phyloP scores from a whole-genome alignment of 2,888 invertebrate species.

The Marronus borbonicus region DNA sequence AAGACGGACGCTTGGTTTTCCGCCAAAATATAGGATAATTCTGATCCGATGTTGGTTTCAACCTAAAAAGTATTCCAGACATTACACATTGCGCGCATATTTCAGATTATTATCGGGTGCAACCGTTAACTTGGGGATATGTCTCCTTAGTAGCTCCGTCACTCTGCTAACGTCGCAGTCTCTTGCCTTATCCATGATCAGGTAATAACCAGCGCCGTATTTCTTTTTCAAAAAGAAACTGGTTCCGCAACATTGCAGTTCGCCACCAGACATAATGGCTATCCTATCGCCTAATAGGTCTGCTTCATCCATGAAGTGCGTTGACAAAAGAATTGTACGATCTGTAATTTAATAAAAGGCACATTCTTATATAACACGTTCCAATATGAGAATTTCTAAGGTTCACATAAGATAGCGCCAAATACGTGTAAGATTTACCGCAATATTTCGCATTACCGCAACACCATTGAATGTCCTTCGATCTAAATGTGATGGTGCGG shows the following conservation, averaged over 20 bases:
- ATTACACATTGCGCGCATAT: not conserved
- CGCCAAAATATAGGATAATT: constrained; percentile 80
- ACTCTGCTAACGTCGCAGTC: constrained; percentile 72
- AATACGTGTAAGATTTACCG: too few species aligned
- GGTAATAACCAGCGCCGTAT: constrained; percentile 90
- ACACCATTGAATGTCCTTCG: too few species aligned
- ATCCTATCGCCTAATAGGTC: constrained; percentile 90
- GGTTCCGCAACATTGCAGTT: constrained; percentile 85
- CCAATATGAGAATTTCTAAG: too few species aligned
- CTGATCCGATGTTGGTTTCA: constrained; percentile 83
- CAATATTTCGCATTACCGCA: too few species aligned
- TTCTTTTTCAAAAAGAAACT: constrained; percentile 87
- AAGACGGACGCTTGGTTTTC: constrained; percentile 77
- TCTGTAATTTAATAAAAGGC: not conserved
- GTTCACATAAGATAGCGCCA: too few species aligned
- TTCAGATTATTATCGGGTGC: not conserved
- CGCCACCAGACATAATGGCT: constrained; percentile 89
- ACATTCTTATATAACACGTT: too few species aligned
- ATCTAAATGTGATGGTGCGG: too few species aligned
- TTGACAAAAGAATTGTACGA: constrained; percentile 86
- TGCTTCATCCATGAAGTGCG: constrained; percentile 94
- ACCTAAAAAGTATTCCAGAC: constrained; percentile 62
- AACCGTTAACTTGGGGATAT: constrained; percentile 76
- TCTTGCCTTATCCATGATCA: constrained; percentile 79
- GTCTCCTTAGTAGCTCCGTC: constrained; percentile 75